Conservation (phyloP, 2,113 vertebrate genomes). For the Girardinichthys multiradiatus region DNA sequence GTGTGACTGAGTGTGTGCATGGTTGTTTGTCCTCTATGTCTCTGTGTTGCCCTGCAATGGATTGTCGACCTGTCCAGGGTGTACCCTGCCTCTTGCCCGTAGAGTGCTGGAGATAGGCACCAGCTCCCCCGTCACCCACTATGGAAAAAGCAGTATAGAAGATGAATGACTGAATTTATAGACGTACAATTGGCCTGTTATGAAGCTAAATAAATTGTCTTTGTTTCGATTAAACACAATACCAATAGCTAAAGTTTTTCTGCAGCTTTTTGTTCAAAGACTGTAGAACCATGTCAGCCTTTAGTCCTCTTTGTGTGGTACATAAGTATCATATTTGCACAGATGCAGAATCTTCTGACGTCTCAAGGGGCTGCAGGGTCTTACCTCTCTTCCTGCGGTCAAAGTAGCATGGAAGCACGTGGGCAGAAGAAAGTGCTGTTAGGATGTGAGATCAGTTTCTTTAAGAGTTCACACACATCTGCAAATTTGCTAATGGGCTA, state of each 20-base stretch:
- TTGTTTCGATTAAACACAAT: slow-evolving; percentile 6
- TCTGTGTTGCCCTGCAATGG: too few species aligned
- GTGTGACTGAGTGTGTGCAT: too few species aligned
- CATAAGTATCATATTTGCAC: slow-evolving; percentile 55
- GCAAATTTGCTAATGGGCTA: slow-evolving; percentile 62
- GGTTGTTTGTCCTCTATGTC: too few species aligned
- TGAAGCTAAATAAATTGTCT: background rate
- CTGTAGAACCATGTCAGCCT: slow-evolving; percentile 32
- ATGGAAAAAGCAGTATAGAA: too few species aligned
- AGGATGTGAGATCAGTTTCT: slow-evolving; percentile 50
- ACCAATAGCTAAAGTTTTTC: slow-evolving; percentile 29
- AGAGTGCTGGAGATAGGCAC: too few species aligned
- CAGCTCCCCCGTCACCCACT: too few species aligned
- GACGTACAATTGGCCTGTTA: background rate
- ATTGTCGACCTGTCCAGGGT: too few species aligned
- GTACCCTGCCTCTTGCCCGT: too few species aligned
- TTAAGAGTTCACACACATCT: slow-evolving; percentile 53
- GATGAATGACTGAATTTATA: too few species aligned
- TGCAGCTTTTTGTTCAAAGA: slow-evolving; percentile 12
- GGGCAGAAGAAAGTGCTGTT: slow-evolving; percentile 64
- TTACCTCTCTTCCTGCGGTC: slow-evolving; percentile 66
- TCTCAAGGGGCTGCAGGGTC: slow-evolving; percentile 59
- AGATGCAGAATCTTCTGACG: slow-evolving; percentile 61
- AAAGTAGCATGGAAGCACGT: slow-evolving; percentile 61
- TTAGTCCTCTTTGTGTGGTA: slow-evolving; percentile 51